Percentiles rank a stretch among this genome's conserved stretches.
Conservation (phyloP, 2,113 vertebrate species). For the Chiloscyllium plagiosum region DNA sequence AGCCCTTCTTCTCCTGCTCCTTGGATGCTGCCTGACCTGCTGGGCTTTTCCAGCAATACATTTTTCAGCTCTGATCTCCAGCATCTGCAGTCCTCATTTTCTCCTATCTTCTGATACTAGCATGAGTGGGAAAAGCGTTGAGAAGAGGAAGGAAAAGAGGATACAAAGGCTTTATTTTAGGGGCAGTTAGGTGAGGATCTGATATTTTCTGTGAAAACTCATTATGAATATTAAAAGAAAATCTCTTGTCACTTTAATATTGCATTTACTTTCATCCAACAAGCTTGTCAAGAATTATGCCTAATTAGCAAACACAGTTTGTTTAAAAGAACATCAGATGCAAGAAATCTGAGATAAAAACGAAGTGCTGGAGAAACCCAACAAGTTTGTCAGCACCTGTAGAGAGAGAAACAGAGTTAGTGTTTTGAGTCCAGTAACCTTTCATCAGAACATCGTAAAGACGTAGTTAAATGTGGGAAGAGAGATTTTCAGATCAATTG, state of each 20-base stretch:
- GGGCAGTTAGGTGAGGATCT: not conserved
- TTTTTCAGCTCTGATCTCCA: too few species aligned
- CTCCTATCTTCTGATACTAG: not conserved
- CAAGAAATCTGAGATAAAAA: too few species aligned
- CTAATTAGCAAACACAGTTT: not conserved
- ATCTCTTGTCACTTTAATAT: not conserved
- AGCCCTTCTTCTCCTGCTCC: too few species aligned
- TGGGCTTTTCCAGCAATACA: too few species aligned
- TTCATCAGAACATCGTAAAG: too few species aligned
- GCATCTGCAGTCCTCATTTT: too few species aligned
- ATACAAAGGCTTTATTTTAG: not conserved
- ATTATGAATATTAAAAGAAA: not conserved
- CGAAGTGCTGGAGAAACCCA: too few species aligned
- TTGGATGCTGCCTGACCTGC: too few species aligned
- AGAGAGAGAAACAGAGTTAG: too few species aligned
- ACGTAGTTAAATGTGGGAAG: not conserved
- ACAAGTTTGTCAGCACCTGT: too few species aligned
- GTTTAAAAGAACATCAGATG: too few species aligned
- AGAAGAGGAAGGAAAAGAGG: not conserved
- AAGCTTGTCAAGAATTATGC: not conserved
- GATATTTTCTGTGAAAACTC: not conserved
- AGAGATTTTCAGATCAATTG: not conserved
- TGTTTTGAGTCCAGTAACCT: too few species aligned
- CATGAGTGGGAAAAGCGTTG: not conserved
- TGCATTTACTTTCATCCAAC: not conserved